Conservation (phyloP, 2,797 vertebrate genomes). For the Calcarius lapponicus region DNA sequence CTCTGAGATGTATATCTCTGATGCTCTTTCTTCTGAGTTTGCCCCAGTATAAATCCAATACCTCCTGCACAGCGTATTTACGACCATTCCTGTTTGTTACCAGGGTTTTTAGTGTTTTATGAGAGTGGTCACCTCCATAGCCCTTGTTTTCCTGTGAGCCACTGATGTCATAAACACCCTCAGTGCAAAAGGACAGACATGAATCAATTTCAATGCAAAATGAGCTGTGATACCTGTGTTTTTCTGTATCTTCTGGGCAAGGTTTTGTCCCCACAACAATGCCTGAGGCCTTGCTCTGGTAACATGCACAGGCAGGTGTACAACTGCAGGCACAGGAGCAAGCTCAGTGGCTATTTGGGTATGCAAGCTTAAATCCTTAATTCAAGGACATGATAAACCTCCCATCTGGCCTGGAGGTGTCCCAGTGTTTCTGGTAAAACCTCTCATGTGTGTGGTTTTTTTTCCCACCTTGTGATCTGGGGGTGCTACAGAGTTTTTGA, state of each 20-base stretch:
- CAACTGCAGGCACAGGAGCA: neutral
- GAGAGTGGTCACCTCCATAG: neutral
- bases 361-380: neutral
- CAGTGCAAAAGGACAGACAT: neutral
- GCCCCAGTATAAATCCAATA: neutral
- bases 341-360: neutral
- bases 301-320: neutral
- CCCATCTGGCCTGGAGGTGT: neutral
- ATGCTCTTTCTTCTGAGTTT: neutral
- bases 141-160: neutral
- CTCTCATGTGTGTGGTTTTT: neutral
- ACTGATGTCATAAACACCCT: neutral
- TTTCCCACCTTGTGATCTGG: neutral
- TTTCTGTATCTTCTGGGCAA: neutral
- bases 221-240: neutral
- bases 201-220: constrained; percentile 33
- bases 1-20: neutral
- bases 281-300: neutral
- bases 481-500: neutral
- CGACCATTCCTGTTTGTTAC: neutral
- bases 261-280: neutral
- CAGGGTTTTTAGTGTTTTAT: neutral
- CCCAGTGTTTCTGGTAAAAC: neutral
- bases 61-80: neutral
- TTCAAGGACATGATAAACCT: neutral